Evolutionary conservation across 2,888 invertebrate genomes (phyloP), one percentile per base, ranked within the genome.

Genomic region (Smittia sp.): DNA sequence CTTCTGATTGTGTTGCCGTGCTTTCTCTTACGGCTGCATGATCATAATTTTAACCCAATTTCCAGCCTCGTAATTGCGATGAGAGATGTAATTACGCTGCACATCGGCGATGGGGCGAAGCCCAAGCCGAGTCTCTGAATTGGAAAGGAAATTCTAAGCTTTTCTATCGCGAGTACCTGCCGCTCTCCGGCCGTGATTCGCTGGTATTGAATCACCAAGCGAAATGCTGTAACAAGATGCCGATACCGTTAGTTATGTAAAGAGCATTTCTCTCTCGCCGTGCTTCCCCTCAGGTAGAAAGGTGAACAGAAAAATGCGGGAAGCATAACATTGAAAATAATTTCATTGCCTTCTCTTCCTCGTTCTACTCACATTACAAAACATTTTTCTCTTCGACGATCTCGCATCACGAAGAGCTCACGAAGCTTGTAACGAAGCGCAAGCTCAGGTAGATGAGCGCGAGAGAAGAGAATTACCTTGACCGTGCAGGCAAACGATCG

Each of bases 201-300:
- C n/a, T 58, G 20, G 72, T 72, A 62, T 72, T 72, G 72, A 72
- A 39, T 72, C 72, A 72, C 24, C 32, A 46, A 32, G 32, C 32
- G 32, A 32, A 72, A 72, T 72, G 72, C 27, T 72, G 72, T 72
- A 72, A 72, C 54, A 58, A 72, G 72, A 72, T 62, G 58, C 72
- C 15, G 58, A 62, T 72, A 72, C 72, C 72, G 72, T 72, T 72
- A 72, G 58, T 58, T 72, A 62, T 72, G 27, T n/a, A 63, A 63
- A 27, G 25, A 63, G 25, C 4, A 63, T 27, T 63, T 24, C 27
- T 63, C 63, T 27, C 63, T 24, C n/a, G 58, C 58, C 58, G 1
- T 58, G 9, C 9, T 32, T 32, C 32, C 46, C n/a, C 11, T 58
- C 22, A 22, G 22, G 58, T 58, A 58, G 18, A n/a, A n/a, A n/a